A percentile compares a stretch with the other conserved stretches of the same genome.
Conservation (phyloP, 2,888 invertebrate species). For the Cotesia congregata region DNA sequence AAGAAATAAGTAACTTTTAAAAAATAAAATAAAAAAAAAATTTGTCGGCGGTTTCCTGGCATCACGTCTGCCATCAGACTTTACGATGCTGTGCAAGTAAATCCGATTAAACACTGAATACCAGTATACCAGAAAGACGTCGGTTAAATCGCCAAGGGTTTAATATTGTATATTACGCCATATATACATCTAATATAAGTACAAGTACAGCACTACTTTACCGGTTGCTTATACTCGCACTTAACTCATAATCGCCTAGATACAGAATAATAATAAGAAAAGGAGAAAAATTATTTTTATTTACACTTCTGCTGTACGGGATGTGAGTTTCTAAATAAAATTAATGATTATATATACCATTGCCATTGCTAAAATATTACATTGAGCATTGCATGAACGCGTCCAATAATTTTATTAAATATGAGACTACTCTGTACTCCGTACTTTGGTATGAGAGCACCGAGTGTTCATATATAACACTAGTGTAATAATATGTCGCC, state of each 20-base stretch:
- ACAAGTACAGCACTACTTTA: conserved; percentile 3
- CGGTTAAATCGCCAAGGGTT: conserved; percentile 5
- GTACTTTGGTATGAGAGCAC: conserved; percentile 41
- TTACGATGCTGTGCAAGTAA: conserved; percentile 41
- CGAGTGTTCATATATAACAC: not conserved
- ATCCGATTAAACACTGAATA: conserved; percentile 50
- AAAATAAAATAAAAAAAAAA: conserved; percentile 23
- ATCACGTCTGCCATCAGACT: conserved; percentile 24
- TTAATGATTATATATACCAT: too few species aligned
- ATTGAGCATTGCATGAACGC: not conserved
- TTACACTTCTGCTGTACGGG: conserved; percentile 40
- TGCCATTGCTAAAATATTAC: conserved; percentile 32
- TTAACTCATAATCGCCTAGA: not conserved
- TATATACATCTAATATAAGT: not conserved
- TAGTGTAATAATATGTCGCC: conserved; percentile 52
- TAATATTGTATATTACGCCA: not conserved
- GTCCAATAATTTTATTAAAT: not conserved
- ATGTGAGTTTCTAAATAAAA: conserved; percentile 33
- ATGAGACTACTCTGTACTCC: conserved; percentile 34
- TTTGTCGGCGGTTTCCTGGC: conserved; percentile 13
- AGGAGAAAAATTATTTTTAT: not conserved
- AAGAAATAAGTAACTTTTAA: not conserved
- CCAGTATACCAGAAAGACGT: not conserved
- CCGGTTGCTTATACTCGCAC: not conserved
- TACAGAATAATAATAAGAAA: not conserved